A percentile compares a stretch with the other conserved stretches of the same genome.
Evolutionary conservation across 2,113 vertebrate species (phyloP).

Genomic region (Dryoscopus gambensis): DNA sequence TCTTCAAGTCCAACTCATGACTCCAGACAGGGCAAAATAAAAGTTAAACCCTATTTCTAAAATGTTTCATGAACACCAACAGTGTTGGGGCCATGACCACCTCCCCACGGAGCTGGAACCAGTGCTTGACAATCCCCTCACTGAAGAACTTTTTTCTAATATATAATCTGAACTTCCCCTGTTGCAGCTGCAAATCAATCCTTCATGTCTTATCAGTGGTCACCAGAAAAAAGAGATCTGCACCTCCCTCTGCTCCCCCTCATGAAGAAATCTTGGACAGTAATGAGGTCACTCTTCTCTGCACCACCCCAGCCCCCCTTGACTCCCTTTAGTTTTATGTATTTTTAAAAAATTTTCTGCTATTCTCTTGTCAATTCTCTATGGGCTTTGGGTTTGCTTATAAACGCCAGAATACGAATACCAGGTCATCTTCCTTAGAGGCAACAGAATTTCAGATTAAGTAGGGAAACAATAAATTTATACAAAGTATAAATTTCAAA

Average conservation of each 20-base stretch:
- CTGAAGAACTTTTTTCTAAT: neutral
- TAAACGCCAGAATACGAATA: neutral
- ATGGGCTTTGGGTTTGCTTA: neutral
- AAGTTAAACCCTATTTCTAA: neutral
- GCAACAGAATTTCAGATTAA: neutral
- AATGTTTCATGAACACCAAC: neutral
- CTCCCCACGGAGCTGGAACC: neutral
- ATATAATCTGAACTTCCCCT: neutral
- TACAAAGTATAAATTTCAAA: neutral
- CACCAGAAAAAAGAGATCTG: neutral
- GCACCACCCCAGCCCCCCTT: accelerated
- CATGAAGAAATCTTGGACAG: neutral
- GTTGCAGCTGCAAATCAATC: neutral
- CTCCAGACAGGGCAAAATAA: neutral
- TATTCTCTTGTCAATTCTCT: neutral
- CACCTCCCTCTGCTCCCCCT: accelerated
- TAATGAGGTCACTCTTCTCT: neutral
- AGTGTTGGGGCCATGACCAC: too few species aligned
- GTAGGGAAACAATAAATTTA: neutral
- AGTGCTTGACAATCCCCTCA: neutral
- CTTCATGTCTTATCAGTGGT: accelerated
- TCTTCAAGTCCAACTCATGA: neutral
- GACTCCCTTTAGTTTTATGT: neutral
- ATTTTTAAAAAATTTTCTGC: neutral
- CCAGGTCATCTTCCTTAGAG: neutral